Base-by-base conservation (phyloP, 2,888 invertebrate genomes). In the Drosophila vallismaia region DNA sequence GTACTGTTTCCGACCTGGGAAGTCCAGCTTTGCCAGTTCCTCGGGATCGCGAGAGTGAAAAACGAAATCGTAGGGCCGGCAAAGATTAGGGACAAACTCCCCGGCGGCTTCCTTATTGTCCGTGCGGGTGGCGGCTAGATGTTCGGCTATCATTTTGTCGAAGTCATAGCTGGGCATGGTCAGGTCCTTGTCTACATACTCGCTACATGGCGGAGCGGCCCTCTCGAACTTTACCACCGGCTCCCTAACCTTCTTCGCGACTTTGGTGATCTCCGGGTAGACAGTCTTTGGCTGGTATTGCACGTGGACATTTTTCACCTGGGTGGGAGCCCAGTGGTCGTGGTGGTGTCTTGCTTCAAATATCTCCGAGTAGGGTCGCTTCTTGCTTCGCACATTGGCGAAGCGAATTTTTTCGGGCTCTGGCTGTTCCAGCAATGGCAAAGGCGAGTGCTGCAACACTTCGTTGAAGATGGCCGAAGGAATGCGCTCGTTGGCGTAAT, bases 291-390 rank as follows among this genome's bases (percentile, higher is more conserved):
- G 74, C 29, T 86, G 79, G 52, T 92, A 91, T n/a, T 86, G 88
- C 1, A 91, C 89, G 59, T 87, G 71, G 0, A 92, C 83, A 0
- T 48, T 44, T 29, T 89, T 89, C 26, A 79, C 78, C 53, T 92
- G 90, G 0, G 88, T 89, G 1, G 89, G 87, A 33, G 89, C 75
- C 84, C 86, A 88, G 64, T 91, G 91, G 56, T 90, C 90, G 59
- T 91, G 91, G 73, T 91, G 91, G 60, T 91, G 91, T 0, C 92
- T 86, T 0, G 86, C 85, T 42, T 90, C 88, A 7, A 92, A 88
- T 3, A 79, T 69, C 0, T 80, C 70, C 4, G 86, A 84, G 33
- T 76, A 91, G 0, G 87, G 84, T 0, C 86, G 84, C 42, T 89
- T 87, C 10, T 83, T 57, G 0, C 72, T 46, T 0, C 81, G 74